Base-by-base conservation (phyloP, 2,113 vertebrate genomes). In the Tinamus guttatus region DNA sequence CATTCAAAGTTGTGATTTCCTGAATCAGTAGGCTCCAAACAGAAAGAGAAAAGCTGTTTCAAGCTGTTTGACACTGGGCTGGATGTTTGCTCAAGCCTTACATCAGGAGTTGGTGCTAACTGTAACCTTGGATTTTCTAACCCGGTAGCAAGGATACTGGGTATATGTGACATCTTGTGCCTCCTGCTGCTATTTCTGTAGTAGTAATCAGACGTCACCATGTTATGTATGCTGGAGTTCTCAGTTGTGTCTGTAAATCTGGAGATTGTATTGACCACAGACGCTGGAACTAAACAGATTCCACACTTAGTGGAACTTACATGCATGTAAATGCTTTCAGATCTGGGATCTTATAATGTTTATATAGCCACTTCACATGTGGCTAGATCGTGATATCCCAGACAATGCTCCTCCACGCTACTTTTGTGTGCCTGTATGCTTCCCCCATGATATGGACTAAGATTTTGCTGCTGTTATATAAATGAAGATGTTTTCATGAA, bases 321-420 rank as follows among this genome's bases (percentile, higher is more conserved):
- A n/a, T 6, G 36, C 13, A 30, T 7, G 25, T 27, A 71, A 74
- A 43, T 32, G 7, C 64, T 82, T 79, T 60, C 58, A 64, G 12
- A 20, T 68, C 28, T 73, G 9, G 1, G 3, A 69, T 82, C 76
- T 82, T 51, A 30, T 6, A 81, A 38, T 56, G 19, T 85, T 67
- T 86, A 4, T 28, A 32, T 0, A 1, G 13, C 38, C 13, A 60
- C 3, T 47, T 68, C 0, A 0, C 0, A 0, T 58, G 6, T 34
- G 17, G 10, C 17, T 49, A 12, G 27, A 28, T 8, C 24, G 11
- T 56, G 71, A 28, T 81, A 73, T 47, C 69, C 52, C 30, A 87
- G 15, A 40, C 27, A 77, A 18, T 11, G 1, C 1, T 9, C 25
- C n/a, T 81, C 21, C 45, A 27, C 41, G 60, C 12, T 13, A 85